A percentile compares a stretch with the other conserved stretches of the same genome.
Conservation (phyloP, 2,113 vertebrate species). For the Pseudois nayaur region DNA sequence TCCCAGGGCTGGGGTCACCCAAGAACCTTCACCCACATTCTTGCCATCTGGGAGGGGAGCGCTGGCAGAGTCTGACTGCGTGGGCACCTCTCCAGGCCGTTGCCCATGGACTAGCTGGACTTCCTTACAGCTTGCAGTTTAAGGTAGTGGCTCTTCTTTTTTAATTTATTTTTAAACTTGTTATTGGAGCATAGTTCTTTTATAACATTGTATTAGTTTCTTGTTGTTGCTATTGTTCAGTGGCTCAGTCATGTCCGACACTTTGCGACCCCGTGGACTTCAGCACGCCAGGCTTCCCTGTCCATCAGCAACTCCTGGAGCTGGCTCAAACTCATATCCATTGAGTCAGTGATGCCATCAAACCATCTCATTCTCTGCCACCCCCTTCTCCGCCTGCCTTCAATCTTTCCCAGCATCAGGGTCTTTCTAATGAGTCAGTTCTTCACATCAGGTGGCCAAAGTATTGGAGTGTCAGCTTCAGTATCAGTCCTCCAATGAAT, state of each 20-base stretch:
- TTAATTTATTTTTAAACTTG: neutral
- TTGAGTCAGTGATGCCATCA: neutral
- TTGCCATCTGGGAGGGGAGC: rapidly evolving
- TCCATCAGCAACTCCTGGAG: neutral
- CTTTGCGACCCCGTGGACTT: neutral
- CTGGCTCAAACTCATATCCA: neutral
- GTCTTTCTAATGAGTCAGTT: neutral
- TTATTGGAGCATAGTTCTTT: neutral
- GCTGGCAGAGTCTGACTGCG: rapidly evolving
- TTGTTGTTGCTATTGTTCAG: neutral
- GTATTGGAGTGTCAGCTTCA: neutral
- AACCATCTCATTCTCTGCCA: neutral
- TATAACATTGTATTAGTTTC: neutral
- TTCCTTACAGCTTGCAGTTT: neutral
- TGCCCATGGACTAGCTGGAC: neutral
- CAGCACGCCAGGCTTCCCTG: neutral
- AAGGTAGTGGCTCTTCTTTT: neutral
- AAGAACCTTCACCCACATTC: neutral
- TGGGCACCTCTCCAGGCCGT: neutral
- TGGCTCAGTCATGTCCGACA: neutral
- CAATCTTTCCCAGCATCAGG: neutral
- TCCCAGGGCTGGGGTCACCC: neutral
- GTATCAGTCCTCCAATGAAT: neutral
- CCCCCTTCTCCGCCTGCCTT: neutral
- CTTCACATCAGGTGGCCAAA: neutral